Evolutionary conservation across 2,797 vertebrate species (phyloP).

Genomic region (Anguilla marmorata): DNA sequence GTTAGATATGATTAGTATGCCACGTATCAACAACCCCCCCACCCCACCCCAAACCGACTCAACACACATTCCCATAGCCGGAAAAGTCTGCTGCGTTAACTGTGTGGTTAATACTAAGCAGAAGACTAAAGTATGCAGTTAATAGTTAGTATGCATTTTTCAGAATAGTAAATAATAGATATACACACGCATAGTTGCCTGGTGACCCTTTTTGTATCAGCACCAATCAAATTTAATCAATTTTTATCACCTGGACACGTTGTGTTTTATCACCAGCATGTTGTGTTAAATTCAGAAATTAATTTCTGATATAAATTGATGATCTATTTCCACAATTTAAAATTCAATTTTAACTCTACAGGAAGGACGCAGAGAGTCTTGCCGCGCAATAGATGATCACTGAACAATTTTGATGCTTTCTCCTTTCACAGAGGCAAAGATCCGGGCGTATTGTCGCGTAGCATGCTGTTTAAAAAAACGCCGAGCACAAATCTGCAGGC

Average conservation of each 20-base stretch:
- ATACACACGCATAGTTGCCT: not conserved
- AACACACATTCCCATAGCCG: not conserved
- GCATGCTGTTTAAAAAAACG: not conserved
- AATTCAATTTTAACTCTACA: not conserved
- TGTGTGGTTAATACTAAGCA: not conserved
- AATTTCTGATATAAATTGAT: not conserved
- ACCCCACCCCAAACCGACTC: not conserved
- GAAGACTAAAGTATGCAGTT: not conserved
- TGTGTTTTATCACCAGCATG: not conserved
- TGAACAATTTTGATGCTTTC: too few species aligned
- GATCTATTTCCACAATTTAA: not conserved
- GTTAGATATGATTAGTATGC: conserved; percentile 73
- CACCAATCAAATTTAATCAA: not conserved
- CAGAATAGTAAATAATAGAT: not conserved
- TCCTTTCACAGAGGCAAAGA: not conserved
- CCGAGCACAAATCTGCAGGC: not conserved
- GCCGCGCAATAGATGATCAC: not conserved
- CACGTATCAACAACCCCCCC: conserved; percentile 33
- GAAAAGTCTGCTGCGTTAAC: not conserved
- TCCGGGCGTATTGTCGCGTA: not conserved
- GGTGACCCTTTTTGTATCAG: not conserved
- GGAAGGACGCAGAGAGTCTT: not conserved
- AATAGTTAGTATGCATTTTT: not conserved
- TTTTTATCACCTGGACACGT: not conserved
- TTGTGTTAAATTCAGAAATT: not conserved